These are phyloP conservation scores for Ricordea florida DNA, from an alignment of 92 coral and sea anemone genomes.

Conservation along the genomic window DNA sequence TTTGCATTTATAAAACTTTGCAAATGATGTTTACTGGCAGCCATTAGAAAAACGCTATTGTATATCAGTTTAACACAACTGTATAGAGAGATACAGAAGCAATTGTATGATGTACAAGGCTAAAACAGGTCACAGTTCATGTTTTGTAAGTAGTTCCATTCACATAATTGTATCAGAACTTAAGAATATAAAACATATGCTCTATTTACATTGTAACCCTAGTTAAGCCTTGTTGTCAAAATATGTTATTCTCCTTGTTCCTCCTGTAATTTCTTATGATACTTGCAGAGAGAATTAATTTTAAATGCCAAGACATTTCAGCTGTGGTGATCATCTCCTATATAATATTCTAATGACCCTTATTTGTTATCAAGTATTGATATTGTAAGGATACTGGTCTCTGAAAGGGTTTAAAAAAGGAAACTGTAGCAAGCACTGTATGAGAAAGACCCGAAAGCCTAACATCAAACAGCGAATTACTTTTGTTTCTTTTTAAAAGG, in stretches of 20 bases:
- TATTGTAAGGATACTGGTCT: constrained; percentile 4
- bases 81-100: too few relatives aligned
- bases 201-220: constrained; percentile 7
- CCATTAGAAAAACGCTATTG: too few relatives aligned
- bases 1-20: too few relatives aligned
- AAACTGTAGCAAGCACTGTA: constrained; percentile 1
- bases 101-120: too few relatives aligned
- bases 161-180: too few relatives aligned
- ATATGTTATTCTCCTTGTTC: neutral
- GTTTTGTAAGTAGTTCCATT: too few relatives aligned
- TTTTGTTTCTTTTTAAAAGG: neutral
- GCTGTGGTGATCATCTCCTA: constrained; percentile 4
- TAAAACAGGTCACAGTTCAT: too few relatives aligned
- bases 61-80: too few relatives aligned
- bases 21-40: too few relatives aligned
- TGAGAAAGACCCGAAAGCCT: neutral
- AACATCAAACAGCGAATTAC: neutral
- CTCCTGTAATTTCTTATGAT: neutral
- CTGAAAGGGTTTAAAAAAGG: neutral
- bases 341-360: neutral
- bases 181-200: too few relatives aligned
- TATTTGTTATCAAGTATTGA: constrained; percentile 1
- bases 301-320: constrained; percentile 4
- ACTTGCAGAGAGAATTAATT: neutral
- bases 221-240: neutral